A percentile compares a stretch with the other conserved stretches of the same genome.
Evolutionary conservation across 2,797 vertebrate species (phyloP).

Genomic region (Linurgus olivaceus): DNA sequence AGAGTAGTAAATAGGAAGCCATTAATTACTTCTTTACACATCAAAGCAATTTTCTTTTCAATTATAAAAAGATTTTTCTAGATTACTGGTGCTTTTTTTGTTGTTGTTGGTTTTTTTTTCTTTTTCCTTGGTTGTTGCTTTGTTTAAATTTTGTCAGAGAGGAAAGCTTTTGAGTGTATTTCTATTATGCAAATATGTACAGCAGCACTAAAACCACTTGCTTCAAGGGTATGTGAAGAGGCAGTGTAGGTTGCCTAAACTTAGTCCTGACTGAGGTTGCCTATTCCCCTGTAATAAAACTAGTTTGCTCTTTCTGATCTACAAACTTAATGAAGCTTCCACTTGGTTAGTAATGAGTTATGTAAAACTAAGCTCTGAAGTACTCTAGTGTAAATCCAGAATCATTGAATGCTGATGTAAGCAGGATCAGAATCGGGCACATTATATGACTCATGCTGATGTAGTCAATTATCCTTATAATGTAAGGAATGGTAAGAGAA

Average conservation of each 20-base stretch:
- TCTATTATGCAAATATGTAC: background rate
- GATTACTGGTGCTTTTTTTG: background rate
- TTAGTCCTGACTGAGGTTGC: background rate
- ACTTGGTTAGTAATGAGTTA: background rate
- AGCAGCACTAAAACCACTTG: background rate
- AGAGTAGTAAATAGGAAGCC: background rate
- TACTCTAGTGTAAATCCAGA: background rate
- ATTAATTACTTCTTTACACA: background rate
- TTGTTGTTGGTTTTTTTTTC: background rate
- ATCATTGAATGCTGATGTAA: background rate
- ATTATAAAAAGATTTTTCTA: background rate
- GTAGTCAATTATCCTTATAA: background rate
- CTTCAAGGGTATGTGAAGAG: background rate
- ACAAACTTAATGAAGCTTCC: background rate
- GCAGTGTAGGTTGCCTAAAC: background rate
- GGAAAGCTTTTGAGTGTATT: background rate
- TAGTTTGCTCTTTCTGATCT: background rate
- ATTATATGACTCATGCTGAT: background rate
- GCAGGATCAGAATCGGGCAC: background rate
- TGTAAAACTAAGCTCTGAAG: background rate
- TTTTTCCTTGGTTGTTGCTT: background rate
- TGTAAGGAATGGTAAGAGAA: background rate
- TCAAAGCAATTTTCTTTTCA: background rate
- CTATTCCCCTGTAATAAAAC: background rate
- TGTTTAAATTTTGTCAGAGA: background rate